Evolutionary conservation across 2,888 invertebrate species (phyloP), one percentile per base, ranked within the genome.

Genomic region (Amblyteles armatorius): DNA sequence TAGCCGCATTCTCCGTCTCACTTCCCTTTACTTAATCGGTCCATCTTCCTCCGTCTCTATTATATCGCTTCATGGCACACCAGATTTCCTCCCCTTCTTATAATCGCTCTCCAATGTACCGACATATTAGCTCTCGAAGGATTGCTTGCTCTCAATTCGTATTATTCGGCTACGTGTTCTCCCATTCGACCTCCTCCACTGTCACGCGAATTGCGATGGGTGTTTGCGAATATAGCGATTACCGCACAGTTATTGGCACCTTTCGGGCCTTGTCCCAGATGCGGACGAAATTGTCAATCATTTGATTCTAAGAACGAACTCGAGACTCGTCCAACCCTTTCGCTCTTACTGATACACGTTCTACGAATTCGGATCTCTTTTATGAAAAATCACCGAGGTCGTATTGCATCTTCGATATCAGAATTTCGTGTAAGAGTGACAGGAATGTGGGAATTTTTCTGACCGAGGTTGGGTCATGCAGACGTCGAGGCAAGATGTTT

Each of bases 11-110:
- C 60, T 79, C 57, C 36, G 82, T 76, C 72, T 77, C 71, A 57
- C 26, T 68, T 67, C 76, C 79, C 72, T 85, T 80, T 68, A 60
- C 79, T 80, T 48, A 68, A 85, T 83, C 85, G 77, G 80, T 80
- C 77, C 77, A 80, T 85, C 83, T 80, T 74, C 80, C 73, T 73
- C 83, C 69, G 80, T 83, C 85, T 77, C 85, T 67, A 79, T 85
- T 73, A 76, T 83, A 77, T 78, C 80, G 85, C 80, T 78, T 78
- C 80, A 80, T 74, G 50, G 85, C 72, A 77, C 77, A 82, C 40
- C 52, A 50, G 71, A 72, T 73, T 76, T 72, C 52, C 80, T 78
- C 63, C 63, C 76, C 82, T 76, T 78, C 79, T 73, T 78, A 82
- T 78, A 82, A 85, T 85, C 80, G 79, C 68, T 63, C 29, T 19